Evolutionary conservation across 2,797 vertebrate species (phyloP).

Genomic region (Todus mexicanus): DNA sequence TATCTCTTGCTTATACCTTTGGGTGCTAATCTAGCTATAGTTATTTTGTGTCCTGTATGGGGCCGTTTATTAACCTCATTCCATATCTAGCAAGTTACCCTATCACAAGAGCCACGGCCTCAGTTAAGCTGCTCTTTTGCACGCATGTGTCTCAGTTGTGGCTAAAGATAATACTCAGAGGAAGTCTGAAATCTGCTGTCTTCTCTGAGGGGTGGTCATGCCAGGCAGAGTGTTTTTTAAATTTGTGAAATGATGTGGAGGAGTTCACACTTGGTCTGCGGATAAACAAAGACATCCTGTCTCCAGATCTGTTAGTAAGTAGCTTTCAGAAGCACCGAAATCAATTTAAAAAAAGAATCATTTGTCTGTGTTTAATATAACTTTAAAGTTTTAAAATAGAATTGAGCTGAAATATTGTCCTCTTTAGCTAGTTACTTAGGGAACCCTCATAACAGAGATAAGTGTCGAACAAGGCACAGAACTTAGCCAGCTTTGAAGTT

Average conservation of each 20-base stretch:
- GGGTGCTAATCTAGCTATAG: background rate
- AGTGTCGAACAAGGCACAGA: background rate
- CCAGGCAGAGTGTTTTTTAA: background rate
- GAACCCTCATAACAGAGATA: background rate
- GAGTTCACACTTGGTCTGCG: background rate
- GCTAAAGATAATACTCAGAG: background rate
- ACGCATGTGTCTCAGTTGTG: background rate
- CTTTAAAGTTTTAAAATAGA: background rate
- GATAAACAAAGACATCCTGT: slow-evolving; percentile 44
- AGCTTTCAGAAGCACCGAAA: background rate
- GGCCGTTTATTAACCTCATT: background rate
- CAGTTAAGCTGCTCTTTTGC: background rate
- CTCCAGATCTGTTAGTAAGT: slow-evolving; percentile 30
- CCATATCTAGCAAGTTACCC: background rate
- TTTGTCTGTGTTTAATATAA: slow-evolving; percentile 9
- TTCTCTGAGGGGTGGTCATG: background rate
- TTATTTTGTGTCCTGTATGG: background rate
- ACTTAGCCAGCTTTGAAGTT: background rate
- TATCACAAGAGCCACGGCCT: background rate
- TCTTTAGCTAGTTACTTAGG: background rate
- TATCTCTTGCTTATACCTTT: background rate
- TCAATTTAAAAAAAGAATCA: background rate
- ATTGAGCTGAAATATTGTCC: background rate
- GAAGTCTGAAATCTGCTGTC: background rate
- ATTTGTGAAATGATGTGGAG: background rate